phyloP scores from a whole-genome alignment of 2,888 invertebrate genomes.

The Cetonia aurata region DNA sequence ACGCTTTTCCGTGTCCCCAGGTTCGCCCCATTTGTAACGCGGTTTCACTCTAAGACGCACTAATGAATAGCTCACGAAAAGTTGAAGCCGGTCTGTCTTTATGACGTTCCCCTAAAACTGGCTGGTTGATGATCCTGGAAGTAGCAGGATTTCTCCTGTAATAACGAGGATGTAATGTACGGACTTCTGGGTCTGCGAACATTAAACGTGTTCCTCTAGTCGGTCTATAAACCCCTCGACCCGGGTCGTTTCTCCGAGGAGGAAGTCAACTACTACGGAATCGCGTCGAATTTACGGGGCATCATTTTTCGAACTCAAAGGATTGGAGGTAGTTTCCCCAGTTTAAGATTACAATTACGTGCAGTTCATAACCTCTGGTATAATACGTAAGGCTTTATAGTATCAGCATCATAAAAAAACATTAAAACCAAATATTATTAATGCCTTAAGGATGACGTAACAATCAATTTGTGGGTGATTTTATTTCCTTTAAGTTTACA shows the following conservation, averaged over 20 bases:
- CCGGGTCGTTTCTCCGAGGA: conserved; percentile 7
- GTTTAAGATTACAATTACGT: no score
- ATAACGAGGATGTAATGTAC: conserved; percentile 20
- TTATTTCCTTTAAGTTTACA: no score
- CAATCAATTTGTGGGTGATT: no score
- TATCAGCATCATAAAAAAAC: no score
- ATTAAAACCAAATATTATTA: no score
- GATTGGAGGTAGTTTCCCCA: no score
- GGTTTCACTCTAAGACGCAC: conserved; percentile 22
- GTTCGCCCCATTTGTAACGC: conserved; percentile 17
- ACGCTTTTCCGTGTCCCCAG: conserved; percentile 5
- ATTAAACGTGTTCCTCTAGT: conserved; percentile 21
- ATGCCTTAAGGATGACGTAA: no score
- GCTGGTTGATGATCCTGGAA: conserved; percentile 28
- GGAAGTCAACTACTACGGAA: no score
- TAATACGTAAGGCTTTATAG: no score
- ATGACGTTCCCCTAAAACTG: conserved; percentile 31
- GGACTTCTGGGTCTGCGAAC: conserved; percentile 16
- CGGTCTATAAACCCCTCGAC: conserved; percentile 15
- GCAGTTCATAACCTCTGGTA: no score
- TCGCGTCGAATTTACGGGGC: no score
- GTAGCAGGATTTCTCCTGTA: conserved; percentile 26
- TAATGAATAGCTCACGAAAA: conserved; percentile 25
- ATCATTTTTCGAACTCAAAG: no score
- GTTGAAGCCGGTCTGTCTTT: conserved; percentile 20